Base-by-base conservation (phyloP, 1,140 invertebrate species). In the Apolygus lucorum region DNA sequence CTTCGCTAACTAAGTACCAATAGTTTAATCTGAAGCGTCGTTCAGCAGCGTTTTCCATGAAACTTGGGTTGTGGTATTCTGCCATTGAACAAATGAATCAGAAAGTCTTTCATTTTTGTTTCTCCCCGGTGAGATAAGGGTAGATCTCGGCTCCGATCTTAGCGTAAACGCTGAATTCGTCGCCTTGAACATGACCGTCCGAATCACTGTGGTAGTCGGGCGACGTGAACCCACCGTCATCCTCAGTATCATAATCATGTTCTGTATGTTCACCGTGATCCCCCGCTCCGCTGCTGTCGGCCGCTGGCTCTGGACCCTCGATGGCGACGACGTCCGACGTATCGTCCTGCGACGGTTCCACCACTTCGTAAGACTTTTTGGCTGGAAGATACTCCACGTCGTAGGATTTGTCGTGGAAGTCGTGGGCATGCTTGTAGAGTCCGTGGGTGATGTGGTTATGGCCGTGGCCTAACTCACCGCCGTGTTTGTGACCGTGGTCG, bases 391-490 rank as follows among this genome's bases (percentile, higher is more conserved):
- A 25, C 1, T 17, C 24, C 8, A 59, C 54, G 11, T 59, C 54
- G 54, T 14, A 59, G 22, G 54, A 14, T 21, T 59, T 59, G 11
- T 59, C 22, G 65, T n/a, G 17, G 63, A 64, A 52, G 49, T 64
- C 59, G 17, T 70, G 69, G 1, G 26, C 49, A n/a, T 70, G 63
- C n/a, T 64, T 24, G 13, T 27, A 59, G 28, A 21, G 11, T 1
- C 69, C 54, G 54, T 67, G 69, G 1, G 67, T 66, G 11, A 29
- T 29, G 65, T 70, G 71, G n/a, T 63, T 65, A 28, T 72, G 71
- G 34, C 69, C 66, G 66, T 72, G 71, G 8, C 63, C 63, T 24
- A 49, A 63, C 24, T 72, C 52, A 25, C 71, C 71, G 65, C 29
- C 42, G 63, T 72, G 71, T 28, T 70, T 68, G 66, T 66, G 64